These are phyloP conservation scores for Buathra laborator DNA, from an alignment of 2,888 invertebrate genomes.

Conservation along the genomic window DNA sequence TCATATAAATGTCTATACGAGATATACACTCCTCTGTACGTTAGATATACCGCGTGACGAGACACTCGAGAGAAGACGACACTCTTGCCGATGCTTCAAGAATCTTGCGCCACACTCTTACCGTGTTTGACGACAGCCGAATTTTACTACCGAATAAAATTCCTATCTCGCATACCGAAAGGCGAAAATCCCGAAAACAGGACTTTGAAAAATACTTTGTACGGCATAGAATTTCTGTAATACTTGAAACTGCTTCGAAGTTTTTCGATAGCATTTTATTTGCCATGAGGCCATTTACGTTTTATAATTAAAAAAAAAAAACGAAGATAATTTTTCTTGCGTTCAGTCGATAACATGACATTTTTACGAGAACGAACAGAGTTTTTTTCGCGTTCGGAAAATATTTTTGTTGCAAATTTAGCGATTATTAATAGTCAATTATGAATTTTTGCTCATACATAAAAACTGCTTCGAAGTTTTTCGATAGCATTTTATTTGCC, in stretches of 20 bases:
- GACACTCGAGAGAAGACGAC: background rate
- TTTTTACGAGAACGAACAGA: too few relatives aligned
- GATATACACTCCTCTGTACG: background rate
- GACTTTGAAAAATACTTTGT: too few relatives aligned
- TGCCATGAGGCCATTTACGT: too few relatives aligned
- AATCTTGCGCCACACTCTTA: background rate
- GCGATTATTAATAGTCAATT: background rate
- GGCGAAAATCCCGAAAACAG: too few relatives aligned
- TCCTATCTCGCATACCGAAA: background rate
- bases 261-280: too few relatives aligned
- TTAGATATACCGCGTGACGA: background rate
- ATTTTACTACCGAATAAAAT: slow-evolving; percentile 40
- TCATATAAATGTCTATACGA: slow-evolving; percentile 7
- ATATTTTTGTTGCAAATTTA: background rate
- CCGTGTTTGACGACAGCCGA: slow-evolving; percentile 30
- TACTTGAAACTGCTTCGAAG: too few relatives aligned
- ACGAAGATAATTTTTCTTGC: too few relatives aligned
- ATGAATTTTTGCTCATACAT: background rate
- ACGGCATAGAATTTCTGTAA: too few relatives aligned
- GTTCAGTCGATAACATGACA: too few relatives aligned
- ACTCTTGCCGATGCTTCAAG: background rate
- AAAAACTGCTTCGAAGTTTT: background rate
- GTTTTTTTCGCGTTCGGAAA: background rate
- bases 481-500: too few relatives aligned
- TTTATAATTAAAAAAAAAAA: too few relatives aligned